A percentile compares a stretch with the other conserved stretches of the same genome.
Evolutionary conservation across 2,888 invertebrate species (phyloP).

Genomic region (Actias luna): DNA sequence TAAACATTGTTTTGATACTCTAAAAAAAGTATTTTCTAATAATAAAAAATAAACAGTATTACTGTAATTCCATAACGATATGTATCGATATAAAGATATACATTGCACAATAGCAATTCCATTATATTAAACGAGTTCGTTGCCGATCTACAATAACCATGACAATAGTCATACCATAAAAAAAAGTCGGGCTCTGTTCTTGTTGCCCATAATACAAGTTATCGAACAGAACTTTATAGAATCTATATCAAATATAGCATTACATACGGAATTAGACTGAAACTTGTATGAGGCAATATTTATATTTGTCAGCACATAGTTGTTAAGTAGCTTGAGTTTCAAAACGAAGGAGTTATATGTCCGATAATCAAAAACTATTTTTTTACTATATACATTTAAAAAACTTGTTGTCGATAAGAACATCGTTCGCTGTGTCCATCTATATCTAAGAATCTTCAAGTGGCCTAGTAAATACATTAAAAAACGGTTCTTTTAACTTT

Average conservation of each 20-base stretch:
- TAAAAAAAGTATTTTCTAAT: not conserved
- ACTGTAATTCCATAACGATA: not conserved
- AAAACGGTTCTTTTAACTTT: too few species aligned
- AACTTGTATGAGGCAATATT: too few species aligned
- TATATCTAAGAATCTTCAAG: too few species aligned
- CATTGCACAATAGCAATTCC: not conserved
- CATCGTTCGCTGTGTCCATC: too few species aligned
- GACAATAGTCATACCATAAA: not conserved
- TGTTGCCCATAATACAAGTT: not conserved
- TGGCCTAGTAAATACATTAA: too few species aligned
- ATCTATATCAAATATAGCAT: not conserved
- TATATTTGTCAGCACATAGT: too few species aligned
- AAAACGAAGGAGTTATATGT: too few species aligned
- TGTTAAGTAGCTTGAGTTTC: too few species aligned
- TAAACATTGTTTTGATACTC: not conserved
- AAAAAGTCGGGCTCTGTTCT: not conserved
- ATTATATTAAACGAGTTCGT: not conserved
- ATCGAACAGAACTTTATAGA: not conserved
- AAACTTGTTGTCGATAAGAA: too few species aligned
- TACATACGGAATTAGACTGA: not conserved
- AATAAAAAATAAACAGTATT: not conserved
- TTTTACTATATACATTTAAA: too few species aligned
- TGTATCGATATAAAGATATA: not conserved
- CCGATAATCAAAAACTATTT: too few species aligned
- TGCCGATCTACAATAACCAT: not conserved